Evolutionary conservation across 2,797 vertebrate genomes (phyloP).

Genomic region (Paguma larvata): DNA sequence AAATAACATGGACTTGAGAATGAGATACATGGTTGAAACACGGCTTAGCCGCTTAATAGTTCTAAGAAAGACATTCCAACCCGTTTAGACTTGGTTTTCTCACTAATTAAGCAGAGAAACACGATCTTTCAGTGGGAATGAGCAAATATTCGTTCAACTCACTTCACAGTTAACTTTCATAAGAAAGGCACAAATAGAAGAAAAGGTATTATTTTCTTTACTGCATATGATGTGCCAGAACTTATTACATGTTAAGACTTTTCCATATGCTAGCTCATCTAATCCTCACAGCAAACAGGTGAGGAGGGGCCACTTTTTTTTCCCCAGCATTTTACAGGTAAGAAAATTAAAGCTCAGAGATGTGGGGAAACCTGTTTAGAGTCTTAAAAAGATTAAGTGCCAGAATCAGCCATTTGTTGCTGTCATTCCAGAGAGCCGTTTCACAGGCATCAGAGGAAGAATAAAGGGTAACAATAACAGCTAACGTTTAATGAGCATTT

Average conservation of each 20-base stretch:
- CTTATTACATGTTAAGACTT: background rate
- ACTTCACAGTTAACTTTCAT: conserved; percentile 21
- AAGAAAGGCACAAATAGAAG: background rate
- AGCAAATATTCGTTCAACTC: background rate
- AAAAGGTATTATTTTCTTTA: background rate
- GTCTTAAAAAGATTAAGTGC: background rate
- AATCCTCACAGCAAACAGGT: background rate
- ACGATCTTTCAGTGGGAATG: background rate
- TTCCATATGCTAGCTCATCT: conserved; percentile 1
- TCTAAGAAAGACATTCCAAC: conserved; percentile 2
- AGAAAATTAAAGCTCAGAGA: background rate
- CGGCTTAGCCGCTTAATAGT: background rate
- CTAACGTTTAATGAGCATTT: background rate
- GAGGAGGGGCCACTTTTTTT: background rate
- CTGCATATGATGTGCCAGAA: background rate
- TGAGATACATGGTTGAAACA: conserved; percentile 45
- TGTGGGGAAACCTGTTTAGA: background rate
- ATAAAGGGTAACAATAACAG: background rate
- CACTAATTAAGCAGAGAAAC: background rate
- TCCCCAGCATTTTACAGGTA: background rate
- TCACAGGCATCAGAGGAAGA: background rate
- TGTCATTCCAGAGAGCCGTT: background rate
- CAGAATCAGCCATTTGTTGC: background rate
- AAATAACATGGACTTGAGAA: conserved; percentile 26
- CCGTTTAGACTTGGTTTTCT: background rate